Conservation (phyloP, 2,113 vertebrate genomes). For the Fregetta grallaria region DNA sequence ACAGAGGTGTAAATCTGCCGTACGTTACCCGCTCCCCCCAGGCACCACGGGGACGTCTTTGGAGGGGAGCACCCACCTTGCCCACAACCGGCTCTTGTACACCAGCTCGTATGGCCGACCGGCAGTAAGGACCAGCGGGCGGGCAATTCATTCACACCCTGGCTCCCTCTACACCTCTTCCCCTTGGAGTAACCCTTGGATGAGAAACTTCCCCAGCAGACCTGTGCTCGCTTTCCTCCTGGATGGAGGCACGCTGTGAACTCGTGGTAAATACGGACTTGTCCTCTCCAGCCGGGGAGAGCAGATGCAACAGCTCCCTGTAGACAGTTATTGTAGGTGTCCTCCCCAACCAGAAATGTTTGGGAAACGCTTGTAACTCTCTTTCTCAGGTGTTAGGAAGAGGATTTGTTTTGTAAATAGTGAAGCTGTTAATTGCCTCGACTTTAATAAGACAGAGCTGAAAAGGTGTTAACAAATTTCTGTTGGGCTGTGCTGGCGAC, state of each 20-base stretch:
- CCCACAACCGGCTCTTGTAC: too few relatives aligned
- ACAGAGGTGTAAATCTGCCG: neutral
- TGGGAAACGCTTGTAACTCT: constrained; percentile 47
- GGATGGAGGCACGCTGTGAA: neutral
- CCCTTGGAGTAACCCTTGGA: neutral
- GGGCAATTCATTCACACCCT: neutral
- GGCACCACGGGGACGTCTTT: neutral
- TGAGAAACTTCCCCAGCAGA: neutral
- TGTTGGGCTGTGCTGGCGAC: neutral
- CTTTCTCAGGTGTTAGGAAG: constrained; percentile 54
- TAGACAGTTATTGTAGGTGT: neutral
- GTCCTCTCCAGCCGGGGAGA: neutral
- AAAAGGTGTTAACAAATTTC: constrained; percentile 43
- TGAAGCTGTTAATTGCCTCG: constrained; percentile 40
- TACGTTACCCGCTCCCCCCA: neutral
- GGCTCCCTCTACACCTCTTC: neutral
- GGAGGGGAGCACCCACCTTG: neutral
- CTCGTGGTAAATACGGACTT: accelerated
- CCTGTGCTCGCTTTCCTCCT: neutral
- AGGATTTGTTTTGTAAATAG: constrained; percentile 67
- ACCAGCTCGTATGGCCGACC: accelerated
- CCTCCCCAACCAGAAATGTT: neutral
- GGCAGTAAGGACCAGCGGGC: neutral
- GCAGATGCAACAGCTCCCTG: neutral
- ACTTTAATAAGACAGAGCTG: constrained; percentile 35